Conservation (phyloP, 2,113 vertebrate genomes). For the Fregata magnificens region DNA sequence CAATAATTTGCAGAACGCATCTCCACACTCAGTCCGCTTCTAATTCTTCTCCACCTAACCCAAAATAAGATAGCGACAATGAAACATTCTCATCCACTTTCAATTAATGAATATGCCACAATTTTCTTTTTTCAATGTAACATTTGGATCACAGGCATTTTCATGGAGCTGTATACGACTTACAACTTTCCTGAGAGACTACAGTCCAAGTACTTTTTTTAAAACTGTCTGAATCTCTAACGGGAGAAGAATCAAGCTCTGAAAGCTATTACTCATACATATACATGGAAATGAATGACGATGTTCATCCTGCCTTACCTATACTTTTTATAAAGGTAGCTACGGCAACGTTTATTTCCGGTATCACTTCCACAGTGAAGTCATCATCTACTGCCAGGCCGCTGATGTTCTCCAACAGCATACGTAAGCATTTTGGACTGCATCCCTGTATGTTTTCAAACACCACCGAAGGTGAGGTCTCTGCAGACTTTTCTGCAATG, state of each 20-base stretch:
- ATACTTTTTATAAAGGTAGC: conserved; percentile 70
- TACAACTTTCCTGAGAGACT: background rate
- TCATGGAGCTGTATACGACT: background rate
- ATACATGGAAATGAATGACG: background rate
- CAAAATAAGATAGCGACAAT: background rate
- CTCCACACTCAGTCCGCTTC: background rate
- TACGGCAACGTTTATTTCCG: conserved; percentile 71
- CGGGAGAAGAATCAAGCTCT: background rate
- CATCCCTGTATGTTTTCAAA: conserved; percentile 72
- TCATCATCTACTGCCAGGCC: background rate
- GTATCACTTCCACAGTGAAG: conserved; percentile 80
- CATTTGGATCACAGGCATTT: background rate
- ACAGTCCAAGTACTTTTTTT: background rate
- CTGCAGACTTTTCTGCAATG: background rate
- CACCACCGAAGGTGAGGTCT: conserved; percentile 47
- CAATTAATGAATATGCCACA: background rate
- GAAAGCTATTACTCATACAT: background rate
- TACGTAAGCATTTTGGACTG: conserved; percentile 14
- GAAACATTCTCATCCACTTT: background rate
- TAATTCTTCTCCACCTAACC: background rate
- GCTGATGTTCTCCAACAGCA: conserved; percentile 81
- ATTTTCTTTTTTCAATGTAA: background rate
- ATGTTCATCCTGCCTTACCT: conserved; percentile 69
- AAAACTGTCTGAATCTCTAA: background rate
- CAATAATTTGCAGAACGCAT: background rate